phyloP scores from a whole-genome alignment of 2,113 vertebrate genomes.

The Gambusia holbrooki region DNA sequence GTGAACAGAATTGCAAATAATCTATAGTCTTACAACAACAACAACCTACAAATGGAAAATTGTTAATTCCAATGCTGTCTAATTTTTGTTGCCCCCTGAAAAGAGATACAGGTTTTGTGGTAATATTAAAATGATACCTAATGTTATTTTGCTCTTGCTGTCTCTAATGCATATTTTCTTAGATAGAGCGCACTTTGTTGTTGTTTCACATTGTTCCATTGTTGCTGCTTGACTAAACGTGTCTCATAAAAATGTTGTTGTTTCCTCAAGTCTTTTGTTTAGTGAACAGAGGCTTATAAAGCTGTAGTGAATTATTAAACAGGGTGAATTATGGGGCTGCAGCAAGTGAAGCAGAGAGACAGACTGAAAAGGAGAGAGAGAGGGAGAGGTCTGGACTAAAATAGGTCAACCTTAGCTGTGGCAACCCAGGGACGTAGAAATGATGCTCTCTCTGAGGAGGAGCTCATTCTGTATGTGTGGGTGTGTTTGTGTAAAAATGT shows the following conservation, averaged over 20 bases:
- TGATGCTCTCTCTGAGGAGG: conserved; percentile 73
- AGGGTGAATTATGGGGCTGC: conserved; percentile 76
- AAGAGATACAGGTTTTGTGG: conserved; percentile 4
- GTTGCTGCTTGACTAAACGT: conserved; percentile 16
- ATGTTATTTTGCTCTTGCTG: background rate
- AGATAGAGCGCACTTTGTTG: conserved; percentile 2
- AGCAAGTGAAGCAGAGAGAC: conserved; percentile 51
- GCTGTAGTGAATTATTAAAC: conserved; percentile 79
- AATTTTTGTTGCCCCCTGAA: conserved; percentile 16
- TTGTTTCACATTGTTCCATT: conserved; percentile 24
- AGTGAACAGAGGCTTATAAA: conserved; percentile 65
- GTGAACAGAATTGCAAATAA: conserved; percentile 71
- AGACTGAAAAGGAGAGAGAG: conserved; percentile 37
- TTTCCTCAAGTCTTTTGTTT: conserved; percentile 59
- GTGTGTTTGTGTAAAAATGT: conserved; percentile 37
- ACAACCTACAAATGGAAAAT: conserved; percentile 41
- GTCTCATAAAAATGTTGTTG: conserved; percentile 34
- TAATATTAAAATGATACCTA: conserved; percentile 15
- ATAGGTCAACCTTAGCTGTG: conserved; percentile 80
- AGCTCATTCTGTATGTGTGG: conserved; percentile 51
- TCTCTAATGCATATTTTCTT: background rate
- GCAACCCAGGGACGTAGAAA: conserved; percentile 78
- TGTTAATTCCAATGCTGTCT: background rate
- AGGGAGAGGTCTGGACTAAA: conserved; percentile 74
- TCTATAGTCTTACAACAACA: conserved; percentile 68